Evolutionary conservation across 2,113 vertebrate species (phyloP).

Genomic region (Petromus typicus): DNA sequence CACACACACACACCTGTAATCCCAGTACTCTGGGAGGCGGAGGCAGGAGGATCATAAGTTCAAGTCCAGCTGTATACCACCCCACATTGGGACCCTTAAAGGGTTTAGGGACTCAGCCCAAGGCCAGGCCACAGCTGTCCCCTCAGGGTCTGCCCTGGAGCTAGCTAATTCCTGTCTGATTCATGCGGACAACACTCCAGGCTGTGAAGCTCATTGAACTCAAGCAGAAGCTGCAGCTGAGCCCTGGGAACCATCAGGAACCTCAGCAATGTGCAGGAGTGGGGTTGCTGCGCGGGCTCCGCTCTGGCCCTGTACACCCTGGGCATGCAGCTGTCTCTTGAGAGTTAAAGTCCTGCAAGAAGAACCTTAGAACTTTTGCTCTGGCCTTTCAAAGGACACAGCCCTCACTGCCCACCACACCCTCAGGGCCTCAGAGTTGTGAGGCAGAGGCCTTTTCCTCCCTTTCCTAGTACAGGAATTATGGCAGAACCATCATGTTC

Average conservation of each 20-base stretch:
- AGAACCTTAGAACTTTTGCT: conserved; percentile 57
- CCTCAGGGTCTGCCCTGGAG: conserved; percentile 48
- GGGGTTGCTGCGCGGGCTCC: conserved; percentile 62
- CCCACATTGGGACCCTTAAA: neutral
- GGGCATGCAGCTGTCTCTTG: neutral
- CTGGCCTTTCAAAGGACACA: neutral
- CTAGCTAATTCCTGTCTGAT: conserved; percentile 78
- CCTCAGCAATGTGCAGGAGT: conserved; percentile 66
- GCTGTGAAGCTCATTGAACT: conserved; percentile 78
- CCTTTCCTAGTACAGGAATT: neutral
- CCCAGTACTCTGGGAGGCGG: neutral
- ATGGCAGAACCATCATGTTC: neutral
- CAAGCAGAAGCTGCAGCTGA: conserved; percentile 59
- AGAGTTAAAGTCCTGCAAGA: conserved; percentile 5
- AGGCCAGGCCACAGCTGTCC: conserved; percentile 77
- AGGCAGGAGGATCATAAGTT: neutral
- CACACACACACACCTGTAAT: neutral
- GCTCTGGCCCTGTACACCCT: neutral
- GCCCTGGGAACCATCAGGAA: neutral
- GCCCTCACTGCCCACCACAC: neutral
- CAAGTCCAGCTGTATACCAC: neutral
- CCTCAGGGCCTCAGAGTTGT: neutral
- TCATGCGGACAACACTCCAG: neutral
- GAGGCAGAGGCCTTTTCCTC: neutral
- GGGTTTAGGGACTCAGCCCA: neutral